Conservation (phyloP, 2,113 vertebrate genomes). For the Mustelus asterias region DNA sequence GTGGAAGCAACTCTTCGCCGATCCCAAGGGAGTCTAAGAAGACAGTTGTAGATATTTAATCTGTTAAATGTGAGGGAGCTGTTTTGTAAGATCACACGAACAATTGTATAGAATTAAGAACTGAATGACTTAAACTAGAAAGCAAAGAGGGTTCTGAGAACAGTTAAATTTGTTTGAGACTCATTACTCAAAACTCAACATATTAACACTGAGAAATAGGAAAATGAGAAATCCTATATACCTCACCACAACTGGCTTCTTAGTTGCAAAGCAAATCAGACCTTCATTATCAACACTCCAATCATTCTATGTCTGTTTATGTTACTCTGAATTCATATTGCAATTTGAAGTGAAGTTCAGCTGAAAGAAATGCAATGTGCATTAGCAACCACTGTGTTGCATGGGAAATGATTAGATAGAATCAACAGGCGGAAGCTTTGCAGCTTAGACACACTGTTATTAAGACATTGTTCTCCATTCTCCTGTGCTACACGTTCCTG, state of each 20-base stretch:
- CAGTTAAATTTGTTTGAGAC: background rate
- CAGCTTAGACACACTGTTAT: background rate
- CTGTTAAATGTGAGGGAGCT: background rate
- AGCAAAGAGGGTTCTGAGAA: background rate
- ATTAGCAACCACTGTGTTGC: background rate
- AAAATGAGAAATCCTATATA: background rate
- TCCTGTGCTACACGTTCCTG: background rate
- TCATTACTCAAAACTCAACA: background rate
- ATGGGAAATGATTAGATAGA: background rate
- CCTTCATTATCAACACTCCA: background rate
- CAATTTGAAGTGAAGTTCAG: background rate
- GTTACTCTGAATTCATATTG: background rate
- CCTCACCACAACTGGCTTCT: background rate
- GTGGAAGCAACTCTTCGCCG: background rate
- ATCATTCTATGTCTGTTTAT: background rate
- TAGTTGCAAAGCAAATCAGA: background rate
- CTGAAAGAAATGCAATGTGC: background rate
- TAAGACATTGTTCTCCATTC: background rate
- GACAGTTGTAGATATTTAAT: background rate
- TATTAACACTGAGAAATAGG: background rate
- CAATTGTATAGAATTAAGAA: background rate
- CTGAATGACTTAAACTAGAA: background rate
- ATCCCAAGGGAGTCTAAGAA: background rate
- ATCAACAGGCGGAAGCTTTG: background rate
- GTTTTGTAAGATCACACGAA: background rate